Percentiles rank a stretch among this genome's conserved stretches.
Evolutionary conservation across 2,797 vertebrate species (phyloP).

Genomic region (Pampus argenteus): DNA sequence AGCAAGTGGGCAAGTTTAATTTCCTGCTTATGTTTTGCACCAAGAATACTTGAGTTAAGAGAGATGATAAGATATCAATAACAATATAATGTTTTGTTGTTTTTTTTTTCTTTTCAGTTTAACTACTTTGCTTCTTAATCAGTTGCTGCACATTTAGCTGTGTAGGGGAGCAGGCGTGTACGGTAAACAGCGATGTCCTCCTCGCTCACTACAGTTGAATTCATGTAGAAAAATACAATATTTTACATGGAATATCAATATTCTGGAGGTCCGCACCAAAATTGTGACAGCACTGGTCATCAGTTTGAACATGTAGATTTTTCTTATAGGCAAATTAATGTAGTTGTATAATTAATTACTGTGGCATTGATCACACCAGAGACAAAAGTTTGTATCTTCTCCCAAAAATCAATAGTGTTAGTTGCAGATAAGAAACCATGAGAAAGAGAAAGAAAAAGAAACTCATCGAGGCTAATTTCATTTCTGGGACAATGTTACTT

Average conservation of each 20-base stretch:
- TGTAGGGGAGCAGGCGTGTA: background rate
- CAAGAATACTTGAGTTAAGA: conserved; percentile 4
- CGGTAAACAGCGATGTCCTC: background rate
- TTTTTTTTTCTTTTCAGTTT: too few relatives aligned
- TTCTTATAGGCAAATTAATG: too few relatives aligned
- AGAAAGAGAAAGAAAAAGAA: background rate
- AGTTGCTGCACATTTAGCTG: background rate
- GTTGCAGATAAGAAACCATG: background rate
- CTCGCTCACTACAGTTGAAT: background rate
- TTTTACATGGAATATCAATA: too few relatives aligned
- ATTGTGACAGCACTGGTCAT: background rate
- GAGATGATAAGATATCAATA: conserved; percentile 16
- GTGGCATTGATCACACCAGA: background rate
- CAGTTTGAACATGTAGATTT: background rate
- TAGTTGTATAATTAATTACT: too few relatives aligned
- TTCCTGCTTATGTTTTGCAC: conserved; percentile 14
- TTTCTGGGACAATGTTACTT: background rate
- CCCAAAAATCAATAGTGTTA: background rate
- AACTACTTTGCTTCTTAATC: conserved; percentile 2
- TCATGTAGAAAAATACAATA: background rate
- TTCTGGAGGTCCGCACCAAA: background rate
- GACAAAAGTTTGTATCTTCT: background rate
- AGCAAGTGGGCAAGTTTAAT: conserved; percentile 14
- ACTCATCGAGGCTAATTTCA: fast-evolving
- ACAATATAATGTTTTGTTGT: conserved; percentile 8